Evolutionary conservation across 2,888 invertebrate genomes (phyloP).

Genomic region (Terebella lapidaria): DNA sequence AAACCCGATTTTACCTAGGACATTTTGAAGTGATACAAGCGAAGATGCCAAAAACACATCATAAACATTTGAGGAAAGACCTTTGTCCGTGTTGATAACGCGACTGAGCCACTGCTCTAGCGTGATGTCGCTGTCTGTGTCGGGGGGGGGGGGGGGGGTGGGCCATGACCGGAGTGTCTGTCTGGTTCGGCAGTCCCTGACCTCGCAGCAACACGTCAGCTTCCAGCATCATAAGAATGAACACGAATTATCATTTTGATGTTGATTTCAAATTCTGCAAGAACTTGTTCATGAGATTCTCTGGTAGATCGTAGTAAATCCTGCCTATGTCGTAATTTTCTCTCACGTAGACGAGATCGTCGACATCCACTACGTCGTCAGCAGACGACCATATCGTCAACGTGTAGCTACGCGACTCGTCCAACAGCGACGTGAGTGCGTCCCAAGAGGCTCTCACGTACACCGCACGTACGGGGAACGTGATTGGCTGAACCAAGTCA

Average conservation of each 20-base stretch:
- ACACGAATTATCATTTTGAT: no score
- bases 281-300: conserved; percentile 6
- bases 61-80: no score
- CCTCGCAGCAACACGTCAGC: conserved; percentile 69
- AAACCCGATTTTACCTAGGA: no score
- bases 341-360: conserved; percentile 65
- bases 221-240: conserved; percentile 83
- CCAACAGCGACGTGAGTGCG: conserved; percentile 62
- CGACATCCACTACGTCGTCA: conserved; percentile 66
- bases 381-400: conserved; percentile 80
- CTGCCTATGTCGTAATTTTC: conserved; percentile 64
- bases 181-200: conserved; percentile 51
- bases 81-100: conserved; percentile 56
- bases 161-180: conserved; percentile 73
- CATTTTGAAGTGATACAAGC: no score
- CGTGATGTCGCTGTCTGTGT: conserved; percentile 67
- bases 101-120: conserved; percentile 67
- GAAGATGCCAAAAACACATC: no score
- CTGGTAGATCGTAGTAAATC: conserved; percentile 75
- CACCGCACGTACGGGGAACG: conserved; percentile 73
- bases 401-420: conserved; percentile 60
- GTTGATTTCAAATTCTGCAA: conserved; percentile 1
- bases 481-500: conserved; percentile 64
- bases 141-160: conserved; percentile 83
- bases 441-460: conserved; percentile 66